phyloP scores from a whole-genome alignment of 2,888 invertebrate species.

The Minunthozetes semirufus region DNA sequence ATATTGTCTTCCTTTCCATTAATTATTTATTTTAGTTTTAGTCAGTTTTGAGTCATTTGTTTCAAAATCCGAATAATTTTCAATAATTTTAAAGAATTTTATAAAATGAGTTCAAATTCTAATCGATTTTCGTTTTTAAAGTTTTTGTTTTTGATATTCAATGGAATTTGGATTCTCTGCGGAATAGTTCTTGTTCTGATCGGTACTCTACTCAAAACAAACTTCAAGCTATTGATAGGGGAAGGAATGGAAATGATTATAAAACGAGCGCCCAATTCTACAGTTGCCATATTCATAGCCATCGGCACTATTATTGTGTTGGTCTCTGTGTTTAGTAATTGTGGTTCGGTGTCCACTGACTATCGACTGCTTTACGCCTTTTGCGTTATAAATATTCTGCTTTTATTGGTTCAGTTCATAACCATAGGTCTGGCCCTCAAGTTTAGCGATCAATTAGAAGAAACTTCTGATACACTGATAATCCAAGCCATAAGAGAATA shows the following conservation, averaged over 20 bases:
- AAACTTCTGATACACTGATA: neutral
- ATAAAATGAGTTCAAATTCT: neutral
- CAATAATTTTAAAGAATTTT: neutral
- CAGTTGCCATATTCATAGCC: neutral
- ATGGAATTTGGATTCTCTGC: conserved; percentile 1
- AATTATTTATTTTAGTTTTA: neutral
- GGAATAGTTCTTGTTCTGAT: conserved; percentile 8
- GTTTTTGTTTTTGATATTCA: neutral
- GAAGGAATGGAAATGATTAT: conserved; percentile 19
- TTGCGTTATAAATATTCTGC: neutral
- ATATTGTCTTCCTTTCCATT: neutral
- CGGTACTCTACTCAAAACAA: conserved; percentile 7
- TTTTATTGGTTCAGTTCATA: neutral
- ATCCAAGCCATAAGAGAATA: neutral
- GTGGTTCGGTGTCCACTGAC: neutral
- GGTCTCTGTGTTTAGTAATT: neutral
- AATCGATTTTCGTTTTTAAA: neutral
- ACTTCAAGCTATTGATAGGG: conserved; percentile 1
- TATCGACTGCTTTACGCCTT: neutral
- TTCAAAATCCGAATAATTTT: neutral
- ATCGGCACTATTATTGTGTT: neutral
- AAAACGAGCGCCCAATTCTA: neutral
- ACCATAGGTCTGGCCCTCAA: neutral
- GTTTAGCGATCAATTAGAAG: neutral
- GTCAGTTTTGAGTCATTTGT: no score